phyloP scores from a whole-genome alignment of 2,797 vertebrate species.

The Buceros bicornis region DNA sequence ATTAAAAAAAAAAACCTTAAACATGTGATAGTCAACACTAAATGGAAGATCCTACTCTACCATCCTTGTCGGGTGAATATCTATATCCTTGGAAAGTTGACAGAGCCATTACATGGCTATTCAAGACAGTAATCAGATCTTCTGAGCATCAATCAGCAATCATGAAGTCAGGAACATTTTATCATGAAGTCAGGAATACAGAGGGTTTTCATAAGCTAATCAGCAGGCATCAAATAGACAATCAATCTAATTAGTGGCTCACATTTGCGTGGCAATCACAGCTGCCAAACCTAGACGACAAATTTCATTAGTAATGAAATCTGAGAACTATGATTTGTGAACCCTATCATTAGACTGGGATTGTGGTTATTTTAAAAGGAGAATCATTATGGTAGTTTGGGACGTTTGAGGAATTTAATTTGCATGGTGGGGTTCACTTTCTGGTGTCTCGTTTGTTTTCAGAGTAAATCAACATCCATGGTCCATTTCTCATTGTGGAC shows the following conservation, averaged over 20 bases:
- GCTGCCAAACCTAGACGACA: constrained; percentile 75
- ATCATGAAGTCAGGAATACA: constrained; percentile 79
- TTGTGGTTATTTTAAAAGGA: constrained; percentile 44
- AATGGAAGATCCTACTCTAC: constrained; percentile 22
- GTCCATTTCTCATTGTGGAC: background rate
- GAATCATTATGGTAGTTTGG: background rate
- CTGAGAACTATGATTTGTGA: constrained; percentile 76
- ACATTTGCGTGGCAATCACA: constrained; percentile 80
- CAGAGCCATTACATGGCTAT: constrained; percentile 79
- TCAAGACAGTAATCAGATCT: constrained; percentile 81
- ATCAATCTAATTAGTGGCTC: constrained; percentile 85
- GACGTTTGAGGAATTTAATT: constrained; percentile 36
- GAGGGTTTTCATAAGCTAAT: constrained; percentile 83
- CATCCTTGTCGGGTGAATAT: constrained; percentile 71
- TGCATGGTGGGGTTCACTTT: background rate
- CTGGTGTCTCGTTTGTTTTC: background rate
- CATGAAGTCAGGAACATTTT: constrained; percentile 80
- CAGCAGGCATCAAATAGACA: constrained; percentile 84
- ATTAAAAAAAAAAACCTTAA: constrained; percentile 28
- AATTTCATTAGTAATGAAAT: constrained; percentile 82
- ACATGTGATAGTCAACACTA: constrained; percentile 21
- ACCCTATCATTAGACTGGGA: constrained; percentile 66
- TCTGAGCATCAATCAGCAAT: constrained; percentile 81
- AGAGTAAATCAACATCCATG: background rate
- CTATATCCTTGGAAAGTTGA: constrained; percentile 75